Evolutionary conservation across 2,888 invertebrate species (phyloP).

Genomic region (Cheilosia pagana): DNA sequence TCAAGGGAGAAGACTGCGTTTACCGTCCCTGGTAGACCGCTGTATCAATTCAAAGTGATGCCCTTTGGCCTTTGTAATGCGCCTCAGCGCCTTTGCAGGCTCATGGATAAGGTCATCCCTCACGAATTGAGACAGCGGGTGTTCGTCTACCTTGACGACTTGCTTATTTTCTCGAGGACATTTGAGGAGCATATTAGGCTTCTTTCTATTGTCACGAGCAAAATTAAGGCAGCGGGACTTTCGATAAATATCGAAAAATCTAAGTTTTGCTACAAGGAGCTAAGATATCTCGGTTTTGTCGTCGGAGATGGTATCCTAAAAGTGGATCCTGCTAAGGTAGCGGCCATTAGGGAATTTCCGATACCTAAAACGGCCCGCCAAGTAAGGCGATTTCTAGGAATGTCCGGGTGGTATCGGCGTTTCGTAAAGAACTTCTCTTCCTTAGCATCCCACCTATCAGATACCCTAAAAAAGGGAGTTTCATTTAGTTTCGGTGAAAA

Average conservation of each 20-base stretch:
- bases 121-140: background rate
- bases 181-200: conserved; percentile 8
- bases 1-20: background rate
- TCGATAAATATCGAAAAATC: background rate
- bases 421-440: background rate
- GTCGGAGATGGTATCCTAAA: background rate
- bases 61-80: conserved; percentile 4
- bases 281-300: background rate
- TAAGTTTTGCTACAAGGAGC: background rate
- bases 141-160: conserved; percentile 23
- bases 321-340: background rate
- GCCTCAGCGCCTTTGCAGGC: background rate
- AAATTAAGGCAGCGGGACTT: background rate
- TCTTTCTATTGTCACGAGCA: background rate
- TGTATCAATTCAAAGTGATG: conserved; percentile 8
- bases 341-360: background rate
- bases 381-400: conserved; percentile 10
- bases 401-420: conserved; percentile 14
- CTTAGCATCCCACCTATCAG: background rate
- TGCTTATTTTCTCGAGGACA: background rate
- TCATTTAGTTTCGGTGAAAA: background rate
- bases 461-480: background rate
- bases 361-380: background rate
- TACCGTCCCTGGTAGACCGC: conserved; percentile 5
- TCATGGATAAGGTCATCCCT: background rate